Base-by-base conservation (phyloP, 2,113 vertebrate genomes). In the Peucedramus taeniatus region DNA sequence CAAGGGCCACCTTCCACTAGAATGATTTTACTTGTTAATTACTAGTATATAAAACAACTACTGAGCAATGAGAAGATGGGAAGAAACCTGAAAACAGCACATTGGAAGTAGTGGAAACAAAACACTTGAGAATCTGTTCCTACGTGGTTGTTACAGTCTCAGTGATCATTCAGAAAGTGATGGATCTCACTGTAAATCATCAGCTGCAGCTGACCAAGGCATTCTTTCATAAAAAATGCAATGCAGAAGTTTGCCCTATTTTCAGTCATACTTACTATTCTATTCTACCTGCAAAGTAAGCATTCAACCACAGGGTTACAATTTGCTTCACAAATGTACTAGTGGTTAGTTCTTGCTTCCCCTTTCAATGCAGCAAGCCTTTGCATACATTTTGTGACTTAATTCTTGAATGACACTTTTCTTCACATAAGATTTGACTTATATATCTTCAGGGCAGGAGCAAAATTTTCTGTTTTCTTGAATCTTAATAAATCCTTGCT, bases 401-500 rank as follows among this genome's bases (percentile, higher is more conserved):
- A 15, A 28, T 21, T 74, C 31, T 69, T 22, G 12, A 77, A 92
- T 6, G 7, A 6, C 30, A 70, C 18, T 83, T 80, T 44, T 87
- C 47, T 71, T 81, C 40, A 84, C n/a, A 13, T 50, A 56, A 65
- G 49, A 87, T 44, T 51, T 45, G 44, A 51, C 28, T 78, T n/a
- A 2, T 0, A 5, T 53, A 70, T 56, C 31, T 87, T 76, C n/a
- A 91, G 53, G 31, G 18, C 14, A 65, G 23, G 13, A 71, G 60
- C 1, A 72, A 78, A 72, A 68, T 24, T 70, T 80, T 90, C 50
- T 54, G 7, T 35, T 90, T 83, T 91, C 37, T 44, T 71, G 57
- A 50, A 54, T 83, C 44, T 83, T 70, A 89, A 78, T 30, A 95
- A 92, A 71, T 44, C 27, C 61, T 78, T 45, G 21, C 39, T 45